phyloP scores from a whole-genome alignment of 2,113 vertebrate genomes.

The Sminthopsis crassicaudata region DNA sequence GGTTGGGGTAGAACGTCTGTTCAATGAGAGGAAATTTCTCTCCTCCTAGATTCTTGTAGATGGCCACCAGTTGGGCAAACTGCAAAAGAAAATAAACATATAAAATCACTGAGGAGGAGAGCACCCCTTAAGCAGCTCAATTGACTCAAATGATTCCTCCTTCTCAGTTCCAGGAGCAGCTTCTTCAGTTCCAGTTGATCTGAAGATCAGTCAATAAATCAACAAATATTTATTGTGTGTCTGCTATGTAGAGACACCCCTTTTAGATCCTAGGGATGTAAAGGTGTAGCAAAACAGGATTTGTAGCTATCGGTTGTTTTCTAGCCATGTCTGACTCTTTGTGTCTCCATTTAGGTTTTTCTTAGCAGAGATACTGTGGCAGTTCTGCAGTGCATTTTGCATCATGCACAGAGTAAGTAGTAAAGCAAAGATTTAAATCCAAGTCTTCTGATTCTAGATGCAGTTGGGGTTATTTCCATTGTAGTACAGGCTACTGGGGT shows the following conservation, averaged over 20 bases:
- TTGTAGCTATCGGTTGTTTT: neutral
- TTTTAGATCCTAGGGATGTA: neutral
- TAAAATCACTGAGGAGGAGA: neutral
- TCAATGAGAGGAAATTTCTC: slow-evolving; percentile 98
- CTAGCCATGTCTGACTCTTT: neutral
- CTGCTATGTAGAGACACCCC: slow-evolving; percentile 13
- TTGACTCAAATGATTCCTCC: no score
- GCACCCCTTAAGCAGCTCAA: neutral
- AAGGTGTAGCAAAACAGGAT: neutral
- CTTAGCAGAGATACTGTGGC: neutral
- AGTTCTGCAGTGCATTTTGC: neutral
- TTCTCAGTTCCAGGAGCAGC: neutral
- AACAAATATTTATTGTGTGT: slow-evolving; percentile 19
- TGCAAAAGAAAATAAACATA: slow-evolving; percentile 82
- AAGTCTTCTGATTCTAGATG: no score
- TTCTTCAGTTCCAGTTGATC: neutral
- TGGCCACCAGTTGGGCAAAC: slow-evolving; percentile 96
- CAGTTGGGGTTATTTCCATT: no score
- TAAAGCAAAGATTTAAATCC: no score
- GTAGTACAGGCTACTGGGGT: no score
- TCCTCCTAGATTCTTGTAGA: slow-evolving; percentile 91
- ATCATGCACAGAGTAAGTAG: no score
- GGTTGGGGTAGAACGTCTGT: slow-evolving; percentile 97
- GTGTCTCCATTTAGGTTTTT: neutral
- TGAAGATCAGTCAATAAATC: neutral